Evolutionary conservation across 2,113 vertebrate species (phyloP), one percentile per base, ranked within the genome.

Genomic region (Oreochromis spilurus): DNA sequence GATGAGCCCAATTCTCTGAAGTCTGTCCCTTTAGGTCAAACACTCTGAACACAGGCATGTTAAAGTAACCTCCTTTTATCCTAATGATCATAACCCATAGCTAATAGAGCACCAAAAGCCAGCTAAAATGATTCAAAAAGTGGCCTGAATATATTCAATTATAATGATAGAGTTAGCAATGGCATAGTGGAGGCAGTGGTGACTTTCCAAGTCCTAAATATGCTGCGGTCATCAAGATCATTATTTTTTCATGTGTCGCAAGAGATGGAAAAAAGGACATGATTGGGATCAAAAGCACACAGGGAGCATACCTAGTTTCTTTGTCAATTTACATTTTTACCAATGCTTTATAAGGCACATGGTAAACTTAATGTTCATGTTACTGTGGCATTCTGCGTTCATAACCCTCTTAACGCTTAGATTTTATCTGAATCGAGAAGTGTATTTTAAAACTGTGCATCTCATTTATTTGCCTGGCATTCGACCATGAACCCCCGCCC

Each of bases 31-130:
- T 83, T 55, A 57, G 87, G 91, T 84, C 86, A 85, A 87, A 90
- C 81, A 89, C 89, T 90, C 70, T 60, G 85, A 90, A 85, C 85
- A 91, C 38, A 16, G 84, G 50, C 91, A 81, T 91, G 91, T 92
- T 90, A 91, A 82, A 92, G 88, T 91, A 92, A 88, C 91, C 89
- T 88, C 83, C 89, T 95, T 96, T 96, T 86, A 94, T 95, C 84
- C 40, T 91, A 92, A 94, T 92, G 91, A 93, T 91, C 92, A 87
- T 88, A 92, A 93, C 92, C 91, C 87, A 72, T 83, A 87, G 92
- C 92, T 95, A 95, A 96, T 94, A 88, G 93, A 91, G 81, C 89
- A 93, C 92, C 95, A 95, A 96, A 95, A 87, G 79, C 77, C 36
- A 3, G 84, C 85, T 89, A 88, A 95, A 95, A 94, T 87, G 87